A percentile compares a stretch with the other conserved stretches of the same genome.
Evolutionary conservation across 2,888 invertebrate genomes (phyloP).

Genomic region (Agrotis clavis): DNA sequence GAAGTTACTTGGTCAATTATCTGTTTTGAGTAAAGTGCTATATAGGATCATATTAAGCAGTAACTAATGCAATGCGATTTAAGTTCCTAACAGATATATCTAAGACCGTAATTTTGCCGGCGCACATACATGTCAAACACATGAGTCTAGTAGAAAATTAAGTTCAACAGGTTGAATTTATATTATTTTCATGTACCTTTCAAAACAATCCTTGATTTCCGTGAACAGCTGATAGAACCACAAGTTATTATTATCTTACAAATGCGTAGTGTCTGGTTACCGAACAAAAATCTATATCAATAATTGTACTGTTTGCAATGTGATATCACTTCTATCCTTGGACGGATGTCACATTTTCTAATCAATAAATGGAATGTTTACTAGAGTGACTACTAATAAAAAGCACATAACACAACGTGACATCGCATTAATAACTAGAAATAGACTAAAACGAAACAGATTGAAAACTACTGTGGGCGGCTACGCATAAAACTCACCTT

Average conservation of each 20-base stretch:
- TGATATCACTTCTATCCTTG: constrained; percentile 66
- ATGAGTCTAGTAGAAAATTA: neutral
- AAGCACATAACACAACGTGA: constrained; percentile 52
- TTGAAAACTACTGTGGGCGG: constrained; percentile 83
- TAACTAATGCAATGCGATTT: neutral
- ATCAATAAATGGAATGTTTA: constrained; percentile 54
- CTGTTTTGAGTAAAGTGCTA: constrained; percentile 17
- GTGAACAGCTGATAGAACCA: constrained; percentile 70
- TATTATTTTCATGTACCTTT: constrained; percentile 12
- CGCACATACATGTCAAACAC: constrained; percentile 7
- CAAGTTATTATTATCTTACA: constrained; percentile 83
- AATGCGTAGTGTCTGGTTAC: constrained; percentile 87
- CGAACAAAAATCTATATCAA: constrained; percentile 74
- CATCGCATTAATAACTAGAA: constrained; percentile 66
- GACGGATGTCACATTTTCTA: constrained; percentile 50
- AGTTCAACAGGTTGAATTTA: constrained; percentile 32
- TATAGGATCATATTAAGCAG: neutral
- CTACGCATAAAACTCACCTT: constrained; percentile 83
- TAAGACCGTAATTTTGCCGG: constrained; percentile 28
- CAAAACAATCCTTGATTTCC: constrained; percentile 39
- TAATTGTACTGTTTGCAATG: constrained; percentile 65
- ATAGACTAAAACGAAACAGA: constrained; percentile 82
- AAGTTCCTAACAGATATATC: constrained; percentile 11
- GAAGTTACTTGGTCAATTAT: neutral
- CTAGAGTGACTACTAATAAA: constrained; percentile 37